Evolutionary conservation across 2,113 vertebrate genomes (phyloP).

Genomic region (human): GRCh38 chr6:21372001-21372500

Average conservation of each 20-base stretch:
- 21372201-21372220: not conserved
- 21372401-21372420: slow-evolving; percentile 46
- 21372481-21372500: slow-evolving; percentile 21
- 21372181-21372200: not conserved
- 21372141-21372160: slow-evolving; percentile 53
- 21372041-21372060: slow-evolving; percentile 28
- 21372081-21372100: slow-evolving; percentile 61
- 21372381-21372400: slow-evolving; percentile 1
- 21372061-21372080: slow-evolving; percentile 61
- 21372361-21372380: slow-evolving; percentile 64
- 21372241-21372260: slow-evolving; percentile 55
- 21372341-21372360: slow-evolving; percentile 66
- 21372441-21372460: slow-evolving; percentile 8
- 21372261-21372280: slow-evolving; percentile 57
- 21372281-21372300: slow-evolving; percentile 64
- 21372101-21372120: not conserved
- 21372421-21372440: slow-evolving; percentile 38
- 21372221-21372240: not conserved
- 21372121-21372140: slow-evolving; percentile 42
- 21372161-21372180: not conserved
- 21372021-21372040: slow-evolving; percentile 59
- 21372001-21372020: slow-evolving; percentile 42
- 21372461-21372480: slow-evolving; percentile 28
- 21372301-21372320: slow-evolving; percentile 63
- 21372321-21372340: slow-evolving; percentile 73